These are phyloP conservation scores for Pristionchus pacificus DNA, from an alignment of 1,140 invertebrate genomes.

Conservation along the genomic window DNA sequence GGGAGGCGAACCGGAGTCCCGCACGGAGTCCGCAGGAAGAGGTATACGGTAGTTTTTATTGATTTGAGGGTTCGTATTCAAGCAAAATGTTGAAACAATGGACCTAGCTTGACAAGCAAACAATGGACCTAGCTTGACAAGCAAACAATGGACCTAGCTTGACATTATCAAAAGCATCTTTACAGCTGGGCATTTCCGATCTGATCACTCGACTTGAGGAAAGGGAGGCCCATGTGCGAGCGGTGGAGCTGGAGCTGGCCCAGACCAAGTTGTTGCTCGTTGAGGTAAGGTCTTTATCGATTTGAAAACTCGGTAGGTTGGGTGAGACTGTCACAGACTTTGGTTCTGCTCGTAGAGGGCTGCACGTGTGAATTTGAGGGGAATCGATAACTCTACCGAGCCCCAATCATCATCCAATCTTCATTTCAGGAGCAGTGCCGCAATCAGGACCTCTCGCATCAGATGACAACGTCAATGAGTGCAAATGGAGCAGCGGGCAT, in stretches of 20 bases:
- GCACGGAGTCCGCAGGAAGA: constrained; percentile 16
- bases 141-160: background rate
- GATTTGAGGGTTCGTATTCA: too few species aligned
- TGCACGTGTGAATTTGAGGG: background rate
- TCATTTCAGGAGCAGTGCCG: constrained; percentile 68
- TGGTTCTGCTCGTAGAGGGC: background rate
- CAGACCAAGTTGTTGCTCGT: constrained; percentile 93
- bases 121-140: too few species aligned
- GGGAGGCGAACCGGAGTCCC: constrained; percentile 31
- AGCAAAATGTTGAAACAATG: too few species aligned
- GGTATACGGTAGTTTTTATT: background rate
- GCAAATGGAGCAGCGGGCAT: too few species aligned
- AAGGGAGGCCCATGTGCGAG: constrained; percentile 44
- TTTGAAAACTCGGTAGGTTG: too few species aligned
- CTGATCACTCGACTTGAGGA: constrained; percentile 44
- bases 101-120: too few species aligned
- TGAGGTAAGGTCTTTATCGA: constrained; percentile 67
- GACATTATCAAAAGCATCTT: constrained; percentile 9
- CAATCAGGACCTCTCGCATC: constrained; percentile 71
- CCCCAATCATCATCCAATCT: background rate
- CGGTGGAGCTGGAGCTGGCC: constrained; percentile 84
- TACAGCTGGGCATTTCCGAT: constrained; percentile 22
- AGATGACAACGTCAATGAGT: constrained; percentile 30
- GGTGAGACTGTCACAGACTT: background rate
- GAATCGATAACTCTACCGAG: background rate